Base-by-base conservation (phyloP, 1,140 invertebrate species). In the Drosophila erecta region DNA sequence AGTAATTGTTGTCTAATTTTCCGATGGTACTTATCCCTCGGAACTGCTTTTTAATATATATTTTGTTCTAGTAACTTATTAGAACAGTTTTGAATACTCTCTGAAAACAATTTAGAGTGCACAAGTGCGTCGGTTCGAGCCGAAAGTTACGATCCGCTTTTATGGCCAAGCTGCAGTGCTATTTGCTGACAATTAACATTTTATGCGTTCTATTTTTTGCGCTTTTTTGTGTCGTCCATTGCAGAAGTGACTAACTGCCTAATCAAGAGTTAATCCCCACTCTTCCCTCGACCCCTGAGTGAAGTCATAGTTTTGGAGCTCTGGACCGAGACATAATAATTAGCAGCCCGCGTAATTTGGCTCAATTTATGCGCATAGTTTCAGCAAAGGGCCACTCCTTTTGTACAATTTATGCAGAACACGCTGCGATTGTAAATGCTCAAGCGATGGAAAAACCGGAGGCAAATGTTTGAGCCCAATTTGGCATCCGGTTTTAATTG, bases 291-390 rank as follows among this genome's bases (percentile, higher is more conserved):
- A 3, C 2, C 24, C 14, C 11, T 30, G 14, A 38, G 38, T 54
- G 43, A 59, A 66, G 54, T 62, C 75, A 73, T 57, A 38, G 27
- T 30, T 59, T 58, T 51, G 24, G 47, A 27, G 37, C 47, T 66
- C 61, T 66, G 56, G 58, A 60, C 65, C 50, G 41, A 35, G 50
- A 64, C 50, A 70, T 70, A 70, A 57, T 70, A 87, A 86, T 89
- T 86, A 86, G 79, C 59, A 40, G 44, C 14, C 70, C 67, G 69
- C 59, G 41, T 17, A 70, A 85, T 76, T 70, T 60, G 53, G 3
- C 27, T 37, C 47, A 81, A 84, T 79, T 79, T 79, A 90, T 87
- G 84, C 72, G 80, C 84, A 87, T 80, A 84, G 56, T 67, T 79
- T 73, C 40, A 62, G 62, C 33, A 71, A 47, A 50, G 24, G 58